phyloP scores from a whole-genome alignment of 1,140 invertebrate species.

The Orchestia grillus region DNA sequence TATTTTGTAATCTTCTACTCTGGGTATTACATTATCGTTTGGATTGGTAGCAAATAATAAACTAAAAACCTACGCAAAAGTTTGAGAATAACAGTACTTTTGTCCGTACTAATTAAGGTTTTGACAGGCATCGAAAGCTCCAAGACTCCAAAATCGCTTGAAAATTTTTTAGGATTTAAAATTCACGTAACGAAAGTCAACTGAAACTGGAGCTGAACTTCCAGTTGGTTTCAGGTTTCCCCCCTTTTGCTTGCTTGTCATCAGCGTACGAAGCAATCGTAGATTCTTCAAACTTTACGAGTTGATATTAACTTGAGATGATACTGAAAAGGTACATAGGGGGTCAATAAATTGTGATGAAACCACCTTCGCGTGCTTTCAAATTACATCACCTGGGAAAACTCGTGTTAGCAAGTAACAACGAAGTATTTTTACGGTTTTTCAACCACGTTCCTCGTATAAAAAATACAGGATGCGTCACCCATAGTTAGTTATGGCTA shows the following conservation, averaged over 20 bases:
- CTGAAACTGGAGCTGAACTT: too few relatives aligned
- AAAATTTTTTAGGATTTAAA: background rate
- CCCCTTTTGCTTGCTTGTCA: background rate
- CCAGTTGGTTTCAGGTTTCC: too few relatives aligned
- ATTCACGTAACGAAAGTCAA: too few relatives aligned
- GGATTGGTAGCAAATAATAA: background rate
- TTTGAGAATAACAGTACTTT: background rate
- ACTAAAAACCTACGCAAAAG: background rate
- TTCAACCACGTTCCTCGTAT: background rate
- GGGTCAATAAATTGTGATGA: background rate
- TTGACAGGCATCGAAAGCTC: background rate
- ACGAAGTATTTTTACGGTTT: background rate
- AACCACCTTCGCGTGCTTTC: background rate
- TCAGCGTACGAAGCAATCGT: background rate
- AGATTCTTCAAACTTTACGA: background rate
- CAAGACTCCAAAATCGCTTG: background rate
- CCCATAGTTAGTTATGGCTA: background rate
- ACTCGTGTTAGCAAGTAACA: background rate
- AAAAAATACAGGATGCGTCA: background rate
- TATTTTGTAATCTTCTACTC: background rate
- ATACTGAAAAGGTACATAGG: background rate
- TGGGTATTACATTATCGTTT: too few relatives aligned
- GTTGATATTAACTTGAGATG: background rate
- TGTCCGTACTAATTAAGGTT: background rate
- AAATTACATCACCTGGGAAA: background rate